These are phyloP conservation scores for Drosophila kohkoa DNA, from an alignment of 1,140 invertebrate species.

Conservation along the genomic window DNA sequence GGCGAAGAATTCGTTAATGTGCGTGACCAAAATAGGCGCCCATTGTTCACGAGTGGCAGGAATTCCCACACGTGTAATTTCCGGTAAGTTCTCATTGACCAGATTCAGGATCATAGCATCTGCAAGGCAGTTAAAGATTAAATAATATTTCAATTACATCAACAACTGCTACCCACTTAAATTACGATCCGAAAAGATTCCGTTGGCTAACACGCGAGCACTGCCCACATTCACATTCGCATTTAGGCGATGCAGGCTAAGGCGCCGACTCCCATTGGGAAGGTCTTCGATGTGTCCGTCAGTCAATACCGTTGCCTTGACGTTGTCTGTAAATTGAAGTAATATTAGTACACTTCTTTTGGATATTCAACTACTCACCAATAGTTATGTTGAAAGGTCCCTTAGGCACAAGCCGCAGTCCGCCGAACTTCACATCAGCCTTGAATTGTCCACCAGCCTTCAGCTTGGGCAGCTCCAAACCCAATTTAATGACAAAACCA, in stretches of 20 bases:
- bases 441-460: constrained; percentile 82
- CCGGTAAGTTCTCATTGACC: constrained; percentile 83
- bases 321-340: constrained; percentile 56
- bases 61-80: constrained; percentile 79
- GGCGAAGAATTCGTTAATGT: constrained; percentile 81
- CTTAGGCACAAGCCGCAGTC: constrained; percentile 82
- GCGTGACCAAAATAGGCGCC: constrained; percentile 78
- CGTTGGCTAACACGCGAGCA: constrained; percentile 74
- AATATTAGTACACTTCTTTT: not conserved
- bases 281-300: constrained; percentile 71
- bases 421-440: constrained; percentile 83
- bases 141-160: not conserved
- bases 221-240: constrained; percentile 76
- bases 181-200: constrained; percentile 81
- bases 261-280: constrained; percentile 59
- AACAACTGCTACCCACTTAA: constrained; percentile 63
- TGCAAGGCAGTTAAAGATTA: constrained; percentile 14
- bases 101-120: constrained; percentile 83
- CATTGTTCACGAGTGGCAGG: constrained; percentile 82
- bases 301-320: constrained; percentile 75
- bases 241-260: constrained; percentile 75
- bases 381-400: constrained; percentile 84
- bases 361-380: constrained; percentile 41
- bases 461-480: constrained; percentile 66
- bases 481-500: constrained; percentile 73